These are phyloP conservation scores for Tenthredo notha DNA, from an alignment of 2,888 invertebrate species.

Conservation along the genomic window DNA sequence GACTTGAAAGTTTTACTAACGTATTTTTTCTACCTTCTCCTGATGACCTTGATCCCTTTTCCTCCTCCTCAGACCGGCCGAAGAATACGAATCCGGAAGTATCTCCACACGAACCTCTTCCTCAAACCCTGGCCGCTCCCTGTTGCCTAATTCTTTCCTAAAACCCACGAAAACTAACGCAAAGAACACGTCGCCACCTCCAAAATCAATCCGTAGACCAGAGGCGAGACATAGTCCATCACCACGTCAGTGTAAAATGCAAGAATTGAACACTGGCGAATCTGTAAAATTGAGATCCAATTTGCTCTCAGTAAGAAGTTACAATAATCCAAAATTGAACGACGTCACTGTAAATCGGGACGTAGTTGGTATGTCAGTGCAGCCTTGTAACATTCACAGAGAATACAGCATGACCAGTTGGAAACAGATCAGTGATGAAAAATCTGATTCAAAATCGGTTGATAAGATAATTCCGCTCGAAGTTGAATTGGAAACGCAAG, in stretches of 20 bases:
- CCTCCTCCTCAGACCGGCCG: conserved; percentile 68
- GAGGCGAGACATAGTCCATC: conserved; percentile 40
- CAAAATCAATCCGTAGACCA: conserved; percentile 10
- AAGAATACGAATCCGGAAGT: conserved; percentile 61
- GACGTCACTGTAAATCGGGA: conserved; percentile 72
- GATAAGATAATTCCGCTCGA: conserved; percentile 19
- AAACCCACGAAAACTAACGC: conserved; percentile 4
- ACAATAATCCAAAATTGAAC: conserved; percentile 74
- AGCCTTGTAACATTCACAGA: conserved; percentile 63
- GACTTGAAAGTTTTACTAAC: not conserved
- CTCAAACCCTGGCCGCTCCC: conserved; percentile 30
- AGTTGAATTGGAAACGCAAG: not conserved
- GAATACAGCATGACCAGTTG: conserved; percentile 56
- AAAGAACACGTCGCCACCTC: conserved; percentile 19
- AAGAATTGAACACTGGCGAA: not conserved
- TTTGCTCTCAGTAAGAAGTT: conserved; percentile 61
- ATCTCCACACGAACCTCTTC: conserved; percentile 42
- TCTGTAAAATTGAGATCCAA: conserved; percentile 21
- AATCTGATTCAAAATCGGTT: conserved; percentile 6
- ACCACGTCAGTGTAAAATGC: conserved; percentile 27
- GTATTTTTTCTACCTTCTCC: conserved; percentile 64
- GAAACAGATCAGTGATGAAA: conserved; percentile 64
- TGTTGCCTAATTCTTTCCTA: conserved; percentile 17
- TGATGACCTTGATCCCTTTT: conserved; percentile 69
- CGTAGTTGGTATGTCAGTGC: conserved; percentile 72